Evolutionary conservation across 2,888 invertebrate genomes (phyloP).

Genomic region (Salpingus planirostris): DNA sequence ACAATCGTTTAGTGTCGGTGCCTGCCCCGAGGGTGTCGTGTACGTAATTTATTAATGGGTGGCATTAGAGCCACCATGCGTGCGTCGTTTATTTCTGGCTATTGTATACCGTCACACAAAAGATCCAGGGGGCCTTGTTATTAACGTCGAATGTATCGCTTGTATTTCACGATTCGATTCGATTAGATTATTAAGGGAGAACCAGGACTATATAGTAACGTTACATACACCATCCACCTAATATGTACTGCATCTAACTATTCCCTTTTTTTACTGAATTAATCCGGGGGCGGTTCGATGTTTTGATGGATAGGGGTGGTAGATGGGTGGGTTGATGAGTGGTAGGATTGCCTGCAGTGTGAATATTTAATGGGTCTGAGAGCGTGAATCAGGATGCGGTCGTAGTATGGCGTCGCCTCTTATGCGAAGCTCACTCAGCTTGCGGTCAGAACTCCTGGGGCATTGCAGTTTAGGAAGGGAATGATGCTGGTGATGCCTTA

Average conservation of each 20-base stretch:
- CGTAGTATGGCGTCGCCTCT: constrained; percentile 30
- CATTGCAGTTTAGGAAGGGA: constrained; percentile 15
- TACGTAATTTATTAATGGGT: constrained; percentile 43
- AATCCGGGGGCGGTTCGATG: no score
- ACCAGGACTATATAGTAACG: no score
- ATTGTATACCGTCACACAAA: constrained; percentile 29
- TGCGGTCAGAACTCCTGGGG: constrained; percentile 34
- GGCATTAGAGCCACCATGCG: constrained; percentile 36
- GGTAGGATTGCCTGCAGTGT: constrained; percentile 40
- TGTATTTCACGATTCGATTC: constrained; percentile 16
- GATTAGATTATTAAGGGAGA: constrained; percentile 13
- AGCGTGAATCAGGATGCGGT: constrained; percentile 36
- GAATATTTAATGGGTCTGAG: constrained; percentile 41
- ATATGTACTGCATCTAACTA: no score
- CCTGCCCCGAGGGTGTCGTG: constrained; percentile 37
- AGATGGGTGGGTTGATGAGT: no score
- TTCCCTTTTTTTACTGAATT: no score
- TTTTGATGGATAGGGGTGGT: no score
- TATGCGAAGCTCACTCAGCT: constrained; percentile 34
- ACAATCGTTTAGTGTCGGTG: constrained; percentile 40
- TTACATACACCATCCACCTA: no score
- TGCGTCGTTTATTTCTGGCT: constrained; percentile 38
- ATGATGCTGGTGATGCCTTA: constrained; percentile 6
- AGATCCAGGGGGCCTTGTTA: constrained; percentile 30
- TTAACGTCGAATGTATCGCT: constrained; percentile 24